Evolutionary conservation across 2,888 invertebrate species (phyloP).

Genomic region (Cheilosia pagana): DNA sequence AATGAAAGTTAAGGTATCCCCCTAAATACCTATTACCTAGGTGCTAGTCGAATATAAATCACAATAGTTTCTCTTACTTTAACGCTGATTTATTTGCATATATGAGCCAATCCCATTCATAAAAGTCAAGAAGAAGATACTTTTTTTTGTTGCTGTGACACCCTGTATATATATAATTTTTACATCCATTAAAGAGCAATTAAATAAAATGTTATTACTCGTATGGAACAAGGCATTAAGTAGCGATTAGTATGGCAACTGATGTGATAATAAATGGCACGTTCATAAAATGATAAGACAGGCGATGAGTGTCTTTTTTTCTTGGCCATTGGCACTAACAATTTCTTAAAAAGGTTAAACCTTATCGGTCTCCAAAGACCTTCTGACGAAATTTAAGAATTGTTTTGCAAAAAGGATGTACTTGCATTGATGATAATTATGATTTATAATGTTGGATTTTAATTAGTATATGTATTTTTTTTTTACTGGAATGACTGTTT

Average conservation of each 20-base stretch:
- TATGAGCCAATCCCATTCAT: too few species aligned
- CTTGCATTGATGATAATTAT: not conserved
- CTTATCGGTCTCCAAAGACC: conserved; percentile 1
- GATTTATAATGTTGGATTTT: too few species aligned
- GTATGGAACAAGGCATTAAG: conserved; percentile 38
- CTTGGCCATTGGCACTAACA: not conserved
- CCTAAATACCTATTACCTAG: too few species aligned
- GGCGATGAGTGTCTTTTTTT: conserved; percentile 5
- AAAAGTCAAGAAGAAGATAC: too few species aligned
- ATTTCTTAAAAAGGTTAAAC: conserved; percentile 19
- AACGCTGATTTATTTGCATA: too few species aligned
- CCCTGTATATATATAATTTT: not conserved
- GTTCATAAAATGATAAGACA: conserved; percentile 21
- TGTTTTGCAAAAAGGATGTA: not conserved
- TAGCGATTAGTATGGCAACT: conserved; percentile 40
- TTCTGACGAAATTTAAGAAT: not conserved
- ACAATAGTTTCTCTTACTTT: too few species aligned
- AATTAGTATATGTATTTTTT: not conserved
- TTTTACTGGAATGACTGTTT: too few species aligned
- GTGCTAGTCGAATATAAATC: too few species aligned
- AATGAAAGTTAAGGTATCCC: too few species aligned
- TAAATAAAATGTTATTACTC: conserved; percentile 49
- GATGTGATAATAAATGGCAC: conserved; percentile 36
- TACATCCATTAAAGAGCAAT: conserved; percentile 60
- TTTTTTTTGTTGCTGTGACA: not conserved